Evolutionary conservation across 1,140 invertebrate species (phyloP).

Genomic region (Lineus longissimus): DNA sequence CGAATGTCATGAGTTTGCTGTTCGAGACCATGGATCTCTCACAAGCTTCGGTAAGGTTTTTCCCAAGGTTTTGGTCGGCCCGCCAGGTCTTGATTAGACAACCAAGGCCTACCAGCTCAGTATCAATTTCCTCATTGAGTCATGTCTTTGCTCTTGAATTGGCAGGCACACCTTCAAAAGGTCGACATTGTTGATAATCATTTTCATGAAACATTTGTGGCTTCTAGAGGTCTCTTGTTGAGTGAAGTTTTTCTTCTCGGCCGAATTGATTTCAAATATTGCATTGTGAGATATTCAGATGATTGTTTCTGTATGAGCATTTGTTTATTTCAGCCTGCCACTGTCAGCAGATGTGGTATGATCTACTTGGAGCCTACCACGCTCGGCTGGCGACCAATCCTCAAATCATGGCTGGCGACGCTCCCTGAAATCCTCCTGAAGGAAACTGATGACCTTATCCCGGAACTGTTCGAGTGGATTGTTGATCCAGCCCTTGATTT

Average conservation of each 20-base stretch:
- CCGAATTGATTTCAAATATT: too few relatives aligned
- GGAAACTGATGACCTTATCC: slow-evolving; percentile 35
- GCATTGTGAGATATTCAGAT: too few relatives aligned
- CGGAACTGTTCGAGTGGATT: slow-evolving; percentile 50
- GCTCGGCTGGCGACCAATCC: slow-evolving; percentile 51
- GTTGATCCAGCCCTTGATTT: slow-evolving; percentile 54
- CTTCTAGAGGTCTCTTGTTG: too few relatives aligned
- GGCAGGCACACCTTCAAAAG: too few relatives aligned
- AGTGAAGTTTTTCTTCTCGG: too few relatives aligned
- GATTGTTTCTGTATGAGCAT: too few relatives aligned
- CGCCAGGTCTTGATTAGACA: too few relatives aligned
- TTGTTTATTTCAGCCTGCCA: slow-evolving; percentile 45
- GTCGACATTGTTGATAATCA: too few relatives aligned
- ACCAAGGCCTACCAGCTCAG: neutral
- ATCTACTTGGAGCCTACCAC: slow-evolving; percentile 54
- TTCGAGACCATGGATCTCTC: slow-evolving; percentile 56
- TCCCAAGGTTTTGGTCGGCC: too few relatives aligned
- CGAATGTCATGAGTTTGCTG: slow-evolving; percentile 52
- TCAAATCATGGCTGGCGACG: slow-evolving; percentile 47
- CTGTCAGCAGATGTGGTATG: slow-evolving; percentile 55
- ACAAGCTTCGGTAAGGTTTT: slow-evolving; percentile 58
- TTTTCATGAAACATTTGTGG: too few relatives aligned
- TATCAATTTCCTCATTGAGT: neutral
- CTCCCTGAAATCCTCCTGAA: slow-evolving; percentile 31
- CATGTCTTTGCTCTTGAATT: too few relatives aligned